phyloP scores from a whole-genome alignment of 2,797 vertebrate species.

The Hoplostethus atlanticus region DNA sequence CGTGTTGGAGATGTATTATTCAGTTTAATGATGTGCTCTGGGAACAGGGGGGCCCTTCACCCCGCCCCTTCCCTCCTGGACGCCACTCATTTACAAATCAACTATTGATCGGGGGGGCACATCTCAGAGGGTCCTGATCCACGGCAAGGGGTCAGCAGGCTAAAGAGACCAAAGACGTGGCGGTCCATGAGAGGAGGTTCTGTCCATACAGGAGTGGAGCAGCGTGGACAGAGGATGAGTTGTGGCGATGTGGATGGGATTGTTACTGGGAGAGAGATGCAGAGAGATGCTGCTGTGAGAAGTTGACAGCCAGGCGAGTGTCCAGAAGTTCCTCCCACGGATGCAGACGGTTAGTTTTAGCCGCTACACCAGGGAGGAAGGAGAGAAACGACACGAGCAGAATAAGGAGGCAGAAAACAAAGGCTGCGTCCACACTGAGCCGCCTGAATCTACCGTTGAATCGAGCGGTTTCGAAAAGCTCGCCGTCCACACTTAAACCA shows the following conservation, averaged over 20 bases:
- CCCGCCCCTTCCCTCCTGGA: slow-evolving; percentile 18
- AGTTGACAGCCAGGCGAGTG: slow-evolving; percentile 44
- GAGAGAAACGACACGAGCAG: neutral
- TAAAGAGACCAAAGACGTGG: neutral
- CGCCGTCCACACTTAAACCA: no score
- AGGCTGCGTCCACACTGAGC: no score
- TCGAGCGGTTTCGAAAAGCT: no score
- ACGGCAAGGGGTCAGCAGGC: neutral
- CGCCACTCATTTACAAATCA: slow-evolving; percentile 58
- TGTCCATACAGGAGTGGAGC: slow-evolving; percentile 21
- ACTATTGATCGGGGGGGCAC: slow-evolving; percentile 48
- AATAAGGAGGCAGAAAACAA: neutral
- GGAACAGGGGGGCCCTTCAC: slow-evolving; percentile 46
- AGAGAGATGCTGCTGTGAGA: slow-evolving; percentile 16
- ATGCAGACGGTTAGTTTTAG: neutral
- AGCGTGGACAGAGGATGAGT: slow-evolving; percentile 14
- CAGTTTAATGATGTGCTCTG: slow-evolving; percentile 73
- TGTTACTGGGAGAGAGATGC: no score
- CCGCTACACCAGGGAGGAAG: neutral
- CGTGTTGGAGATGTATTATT: slow-evolving; percentile 50
- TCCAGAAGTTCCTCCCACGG: neutral
- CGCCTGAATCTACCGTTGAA: no score
- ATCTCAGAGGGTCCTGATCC: slow-evolving; percentile 15
- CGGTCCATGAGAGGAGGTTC: slow-evolving; percentile 4
- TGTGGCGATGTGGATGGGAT: neutral